Percentiles rank a stretch among this genome's conserved stretches.
Conservation (phyloP, 2,113 vertebrate genomes). For the Galeopterus variegatus region DNA sequence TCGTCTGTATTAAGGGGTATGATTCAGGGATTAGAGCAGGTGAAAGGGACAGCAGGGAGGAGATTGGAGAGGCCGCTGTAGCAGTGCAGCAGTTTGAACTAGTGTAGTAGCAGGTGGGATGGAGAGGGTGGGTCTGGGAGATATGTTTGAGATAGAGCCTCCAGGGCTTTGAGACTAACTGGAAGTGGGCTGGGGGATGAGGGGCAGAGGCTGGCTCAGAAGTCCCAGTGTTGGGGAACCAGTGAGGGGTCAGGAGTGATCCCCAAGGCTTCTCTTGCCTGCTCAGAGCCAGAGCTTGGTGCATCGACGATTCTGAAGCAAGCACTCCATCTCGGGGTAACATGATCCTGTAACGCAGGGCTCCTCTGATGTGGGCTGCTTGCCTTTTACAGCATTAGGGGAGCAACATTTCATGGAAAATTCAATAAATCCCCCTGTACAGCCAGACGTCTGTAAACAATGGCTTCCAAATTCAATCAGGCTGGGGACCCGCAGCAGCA, state of each 20-base stretch:
- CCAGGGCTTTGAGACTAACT: background rate
- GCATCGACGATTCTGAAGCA: slow-evolving; percentile 63
- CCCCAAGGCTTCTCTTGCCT: slow-evolving; percentile 27
- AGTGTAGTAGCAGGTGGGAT: background rate
- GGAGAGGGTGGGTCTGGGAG: background rate
- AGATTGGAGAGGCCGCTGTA: no score
- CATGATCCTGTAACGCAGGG: slow-evolving; percentile 89
- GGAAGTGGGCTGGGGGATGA: background rate
- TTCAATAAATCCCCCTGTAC: slow-evolving; percentile 94
- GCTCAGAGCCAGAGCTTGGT: slow-evolving; percentile 61
- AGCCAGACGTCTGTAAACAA: slow-evolving; percentile 95
- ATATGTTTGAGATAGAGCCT: background rate
- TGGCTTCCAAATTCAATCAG: slow-evolving; percentile 94
- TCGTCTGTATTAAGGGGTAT: background rate
- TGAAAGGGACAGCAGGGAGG: background rate
- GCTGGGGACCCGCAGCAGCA: slow-evolving; percentile 91
- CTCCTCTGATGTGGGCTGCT: slow-evolving; percentile 93
- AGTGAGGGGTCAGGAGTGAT: background rate
- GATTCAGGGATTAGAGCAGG: background rate
- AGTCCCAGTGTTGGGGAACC: slow-evolving; percentile 1
- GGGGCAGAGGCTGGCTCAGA: background rate
- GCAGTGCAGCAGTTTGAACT: background rate
- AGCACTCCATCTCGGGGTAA: slow-evolving; percentile 90
- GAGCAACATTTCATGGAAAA: slow-evolving; percentile 95
- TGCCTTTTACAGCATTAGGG: slow-evolving; percentile 94